Evolutionary conservation across 2,888 invertebrate species (phyloP).

Genomic region (Punctoribates punctum): DNA sequence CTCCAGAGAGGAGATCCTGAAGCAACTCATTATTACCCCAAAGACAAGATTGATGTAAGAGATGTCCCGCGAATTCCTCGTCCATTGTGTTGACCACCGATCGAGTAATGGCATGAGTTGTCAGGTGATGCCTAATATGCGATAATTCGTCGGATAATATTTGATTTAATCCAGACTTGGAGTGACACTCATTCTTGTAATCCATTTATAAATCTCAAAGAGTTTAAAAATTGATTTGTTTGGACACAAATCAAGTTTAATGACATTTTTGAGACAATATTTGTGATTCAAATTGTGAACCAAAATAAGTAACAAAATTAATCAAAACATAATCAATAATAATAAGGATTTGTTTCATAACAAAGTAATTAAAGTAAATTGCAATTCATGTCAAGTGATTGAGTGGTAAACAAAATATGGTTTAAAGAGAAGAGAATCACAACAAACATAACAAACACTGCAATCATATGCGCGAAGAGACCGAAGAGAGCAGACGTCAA

Average conservation of each 20-base stretch:
- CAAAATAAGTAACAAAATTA: too few species aligned
- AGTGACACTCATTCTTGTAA: neutral
- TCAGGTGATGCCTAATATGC: neutral
- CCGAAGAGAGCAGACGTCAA: too few species aligned
- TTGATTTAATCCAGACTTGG: constrained; percentile 14
- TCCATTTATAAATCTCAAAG: neutral
- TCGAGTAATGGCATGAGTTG: constrained; percentile 19
- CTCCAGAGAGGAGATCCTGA: constrained; percentile 69
- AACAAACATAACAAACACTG: constrained; percentile 12
- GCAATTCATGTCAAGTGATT: too few species aligned
- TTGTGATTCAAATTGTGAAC: too few species aligned
- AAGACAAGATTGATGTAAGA: constrained; percentile 75
- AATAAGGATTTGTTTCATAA: too few species aligned
- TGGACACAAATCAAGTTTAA: neutral
- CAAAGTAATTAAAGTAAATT: too few species aligned
- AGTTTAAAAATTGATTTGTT: neutral
- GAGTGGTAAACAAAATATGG: too few species aligned
- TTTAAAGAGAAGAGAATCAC: neutral
- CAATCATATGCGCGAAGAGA: neutral
- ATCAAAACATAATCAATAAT: too few species aligned
- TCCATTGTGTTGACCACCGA: constrained; percentile 37
- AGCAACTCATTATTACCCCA: constrained; percentile 84
- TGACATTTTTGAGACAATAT: neutral
- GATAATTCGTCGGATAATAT: neutral
- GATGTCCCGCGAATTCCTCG: constrained; percentile 71